Evolutionary conservation across 2,888 invertebrate genomes (phyloP).

Genomic region (Rhingia campestris): DNA sequence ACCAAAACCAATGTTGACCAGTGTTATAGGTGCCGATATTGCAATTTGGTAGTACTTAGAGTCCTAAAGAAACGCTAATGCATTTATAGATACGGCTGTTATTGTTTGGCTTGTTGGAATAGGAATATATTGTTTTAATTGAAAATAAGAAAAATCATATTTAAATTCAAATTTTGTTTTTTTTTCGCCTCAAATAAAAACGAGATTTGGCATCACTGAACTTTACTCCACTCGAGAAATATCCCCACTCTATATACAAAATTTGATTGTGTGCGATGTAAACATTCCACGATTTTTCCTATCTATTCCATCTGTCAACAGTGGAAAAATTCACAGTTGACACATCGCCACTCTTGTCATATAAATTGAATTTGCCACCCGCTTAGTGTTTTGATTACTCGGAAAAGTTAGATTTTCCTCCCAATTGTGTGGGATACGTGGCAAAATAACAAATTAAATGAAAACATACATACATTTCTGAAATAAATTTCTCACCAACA

Average conservation of each 20-base stretch:
- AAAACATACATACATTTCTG: neutral
- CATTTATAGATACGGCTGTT: too few species aligned
- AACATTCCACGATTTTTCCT: conserved; percentile 17
- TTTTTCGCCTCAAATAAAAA: neutral
- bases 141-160: too few species aligned
- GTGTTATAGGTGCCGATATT: too few species aligned
- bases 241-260: neutral
- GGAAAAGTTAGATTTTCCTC: neutral
- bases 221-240: neutral
- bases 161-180: too few species aligned
- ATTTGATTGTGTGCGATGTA: conserved; percentile 5
- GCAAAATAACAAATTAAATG: conserved; percentile 34
- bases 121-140: too few species aligned
- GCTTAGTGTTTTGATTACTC: neutral
- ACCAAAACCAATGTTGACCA: too few species aligned
- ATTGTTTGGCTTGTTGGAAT: too few species aligned
- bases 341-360: conserved; percentile 33
- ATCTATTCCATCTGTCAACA: conserved; percentile 48
- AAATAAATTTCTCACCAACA: neutral
- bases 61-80: too few species aligned
- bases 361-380: neutral
- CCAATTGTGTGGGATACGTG: conserved; percentile 34
- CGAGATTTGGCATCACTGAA: conserved; percentile 24
- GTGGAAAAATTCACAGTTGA: neutral
- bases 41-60: too few species aligned